These are phyloP conservation scores for Tortrix viridana DNA, from an alignment of 2,888 invertebrate genomes.

Conservation along the genomic window DNA sequence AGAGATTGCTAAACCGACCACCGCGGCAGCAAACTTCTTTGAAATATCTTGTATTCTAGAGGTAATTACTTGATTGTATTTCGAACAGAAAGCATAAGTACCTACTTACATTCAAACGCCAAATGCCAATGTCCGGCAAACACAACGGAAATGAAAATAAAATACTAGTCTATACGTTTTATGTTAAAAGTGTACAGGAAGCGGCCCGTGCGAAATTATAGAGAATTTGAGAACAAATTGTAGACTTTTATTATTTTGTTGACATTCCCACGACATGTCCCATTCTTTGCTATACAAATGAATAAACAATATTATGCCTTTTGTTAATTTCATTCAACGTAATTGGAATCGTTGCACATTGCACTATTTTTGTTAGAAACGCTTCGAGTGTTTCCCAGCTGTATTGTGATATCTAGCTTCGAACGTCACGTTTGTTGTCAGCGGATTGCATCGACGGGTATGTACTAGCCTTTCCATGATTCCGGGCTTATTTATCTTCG, in stretches of 20 bases:
- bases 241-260: conserved; percentile 1
- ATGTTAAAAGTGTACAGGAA: conserved; percentile 6
- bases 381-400: conserved; percentile 29
- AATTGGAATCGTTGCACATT: conserved; percentile 5
- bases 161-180: not conserved
- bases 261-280: conserved; percentile 16
- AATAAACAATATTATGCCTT: not conserved
- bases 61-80: not conserved
- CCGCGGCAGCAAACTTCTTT: conserved; percentile 1
- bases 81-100: not conserved
- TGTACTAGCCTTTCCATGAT: conserved; percentile 47
- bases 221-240: conserved; percentile 2
- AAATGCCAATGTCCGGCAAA: conserved; percentile 4
- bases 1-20: conserved; percentile 14
- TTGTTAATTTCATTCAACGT: not conserved
- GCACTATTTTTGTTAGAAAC: conserved; percentile 13
- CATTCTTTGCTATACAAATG: not conserved
- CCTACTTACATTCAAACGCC: not conserved
- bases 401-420: conserved; percentile 53
- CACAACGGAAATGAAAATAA: conserved; percentile 8
- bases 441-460: conserved; percentile 45
- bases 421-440: conserved; percentile 58
- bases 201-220: conserved; percentile 9
- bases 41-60: not conserved
- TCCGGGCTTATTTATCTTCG: conserved; percentile 51